phyloP scores from a whole-genome alignment of 2,797 vertebrate genomes.

The Urosaurus nigricauda region DNA sequence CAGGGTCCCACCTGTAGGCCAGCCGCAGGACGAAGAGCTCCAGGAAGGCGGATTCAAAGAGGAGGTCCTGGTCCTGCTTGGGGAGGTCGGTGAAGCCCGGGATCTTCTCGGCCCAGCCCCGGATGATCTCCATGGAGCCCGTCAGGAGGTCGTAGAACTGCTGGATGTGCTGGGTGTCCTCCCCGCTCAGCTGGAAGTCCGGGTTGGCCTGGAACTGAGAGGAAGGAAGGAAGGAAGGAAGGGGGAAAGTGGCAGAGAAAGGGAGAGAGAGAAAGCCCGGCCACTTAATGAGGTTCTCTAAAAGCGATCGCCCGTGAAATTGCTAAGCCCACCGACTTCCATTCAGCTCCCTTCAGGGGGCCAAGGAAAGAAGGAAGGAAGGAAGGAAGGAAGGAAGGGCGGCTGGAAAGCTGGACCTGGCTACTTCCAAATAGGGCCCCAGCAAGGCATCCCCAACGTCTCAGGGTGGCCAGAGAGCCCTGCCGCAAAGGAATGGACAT shows the following conservation, averaged over 20 bases:
- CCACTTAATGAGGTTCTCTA: conserved; percentile 91
- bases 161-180: conserved; percentile 98
- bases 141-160: conserved; percentile 99
- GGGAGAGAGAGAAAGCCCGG: conserved; percentile 73
- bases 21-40: conserved; percentile 97
- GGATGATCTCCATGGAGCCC: conserved; percentile 99
- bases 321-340: conserved; percentile 81
- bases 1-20: conserved; percentile 89
- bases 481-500: too few species aligned
- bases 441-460: too few species aligned
- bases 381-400: too few species aligned
- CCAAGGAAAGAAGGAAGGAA: too few species aligned
- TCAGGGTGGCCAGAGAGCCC: too few species aligned
- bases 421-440: too few species aligned
- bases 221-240: conserved; percentile 33
- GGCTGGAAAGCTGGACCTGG: too few species aligned
- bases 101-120: conserved; percentile 98
- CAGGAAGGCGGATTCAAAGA: conserved; percentile 97
- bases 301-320: conserved; percentile 98
- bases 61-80: conserved; percentile 96
- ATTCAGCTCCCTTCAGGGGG: too few species aligned
- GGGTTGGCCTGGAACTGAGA: conserved; percentile 99
- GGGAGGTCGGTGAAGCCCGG: conserved; percentile 93
- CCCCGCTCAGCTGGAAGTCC: conserved; percentile 97
- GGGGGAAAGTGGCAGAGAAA: conserved; percentile 67